A percentile compares a stretch with the other conserved stretches of the same genome.
phyloP scores from a whole-genome alignment of 2,113 vertebrate species.

The Podiceps cristatus region DNA sequence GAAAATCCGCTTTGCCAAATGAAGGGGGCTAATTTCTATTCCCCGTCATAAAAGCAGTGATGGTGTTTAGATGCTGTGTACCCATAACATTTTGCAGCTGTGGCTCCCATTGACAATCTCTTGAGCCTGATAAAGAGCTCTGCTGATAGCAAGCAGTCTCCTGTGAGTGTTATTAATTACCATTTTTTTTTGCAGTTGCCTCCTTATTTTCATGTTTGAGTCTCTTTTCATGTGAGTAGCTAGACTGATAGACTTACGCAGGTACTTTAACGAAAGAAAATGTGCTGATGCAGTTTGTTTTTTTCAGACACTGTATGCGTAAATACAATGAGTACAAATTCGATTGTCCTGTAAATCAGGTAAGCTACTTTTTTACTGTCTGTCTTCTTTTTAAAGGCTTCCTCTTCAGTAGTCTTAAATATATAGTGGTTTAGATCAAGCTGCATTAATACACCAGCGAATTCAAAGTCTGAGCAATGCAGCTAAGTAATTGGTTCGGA shows the following conservation, averaged over 20 bases:
- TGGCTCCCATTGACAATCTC: background rate
- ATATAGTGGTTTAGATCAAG: background rate
- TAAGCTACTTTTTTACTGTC: background rate
- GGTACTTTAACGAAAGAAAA: background rate
- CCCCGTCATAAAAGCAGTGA: background rate
- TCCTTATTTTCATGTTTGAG: background rate
- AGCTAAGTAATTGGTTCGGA: constrained; percentile 10
- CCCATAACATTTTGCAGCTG: background rate
- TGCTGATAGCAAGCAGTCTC: background rate
- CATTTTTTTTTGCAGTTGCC: background rate
- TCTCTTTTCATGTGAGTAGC: background rate
- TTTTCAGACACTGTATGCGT: background rate
- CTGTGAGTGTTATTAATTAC: background rate
- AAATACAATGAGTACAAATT: background rate
- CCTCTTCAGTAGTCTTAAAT: background rate
- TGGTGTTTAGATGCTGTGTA: background rate
- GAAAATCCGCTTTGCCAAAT: background rate
- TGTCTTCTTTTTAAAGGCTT: background rate
- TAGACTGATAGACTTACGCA: background rate
- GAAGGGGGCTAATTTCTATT: background rate
- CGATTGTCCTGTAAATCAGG: background rate
- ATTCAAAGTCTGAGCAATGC: background rate
- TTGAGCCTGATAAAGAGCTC: background rate
- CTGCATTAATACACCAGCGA: background rate
- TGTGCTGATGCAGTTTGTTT: background rate